Evolutionary conservation across 2,797 vertebrate species (phyloP).

Genomic region (Hypotaenidia okinawae): DNA sequence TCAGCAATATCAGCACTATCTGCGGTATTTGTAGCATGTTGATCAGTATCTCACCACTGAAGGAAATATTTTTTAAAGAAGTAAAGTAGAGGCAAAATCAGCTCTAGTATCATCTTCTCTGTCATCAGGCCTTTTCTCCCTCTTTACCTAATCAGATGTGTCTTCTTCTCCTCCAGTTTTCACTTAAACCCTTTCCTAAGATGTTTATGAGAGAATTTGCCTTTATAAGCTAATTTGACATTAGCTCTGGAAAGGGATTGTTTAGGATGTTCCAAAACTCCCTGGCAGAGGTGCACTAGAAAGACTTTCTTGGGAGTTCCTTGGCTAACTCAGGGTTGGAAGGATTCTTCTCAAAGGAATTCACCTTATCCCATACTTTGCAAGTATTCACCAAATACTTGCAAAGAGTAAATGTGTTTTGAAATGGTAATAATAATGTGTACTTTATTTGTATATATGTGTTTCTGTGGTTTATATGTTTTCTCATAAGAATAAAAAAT

Average conservation of each 20-base stretch:
- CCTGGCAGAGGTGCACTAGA: background rate
- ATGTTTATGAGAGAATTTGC: background rate
- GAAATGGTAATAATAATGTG: background rate
- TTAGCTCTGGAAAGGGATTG: background rate
- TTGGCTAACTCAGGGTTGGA: background rate
- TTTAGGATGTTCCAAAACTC: background rate
- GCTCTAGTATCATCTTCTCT: background rate
- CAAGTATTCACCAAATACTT: background rate
- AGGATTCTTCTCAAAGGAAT: background rate
- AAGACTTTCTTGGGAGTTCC: background rate
- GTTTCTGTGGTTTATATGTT: background rate
- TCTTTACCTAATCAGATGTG: background rate
- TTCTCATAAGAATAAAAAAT: background rate
- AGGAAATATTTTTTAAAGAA: background rate
- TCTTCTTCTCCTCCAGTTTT: background rate
- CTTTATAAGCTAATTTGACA: background rate
- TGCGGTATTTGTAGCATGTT: background rate
- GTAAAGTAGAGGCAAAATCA: background rate
- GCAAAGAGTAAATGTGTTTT: background rate
- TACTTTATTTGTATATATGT: background rate
- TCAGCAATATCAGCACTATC: background rate
- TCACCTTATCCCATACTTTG: background rate
- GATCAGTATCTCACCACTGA: background rate
- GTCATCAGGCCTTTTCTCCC: background rate
- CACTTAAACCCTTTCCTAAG: background rate